Evolutionary conservation across 2,113 vertebrate genomes (phyloP).

Genomic region (Poicephalus gulielmi): DNA sequence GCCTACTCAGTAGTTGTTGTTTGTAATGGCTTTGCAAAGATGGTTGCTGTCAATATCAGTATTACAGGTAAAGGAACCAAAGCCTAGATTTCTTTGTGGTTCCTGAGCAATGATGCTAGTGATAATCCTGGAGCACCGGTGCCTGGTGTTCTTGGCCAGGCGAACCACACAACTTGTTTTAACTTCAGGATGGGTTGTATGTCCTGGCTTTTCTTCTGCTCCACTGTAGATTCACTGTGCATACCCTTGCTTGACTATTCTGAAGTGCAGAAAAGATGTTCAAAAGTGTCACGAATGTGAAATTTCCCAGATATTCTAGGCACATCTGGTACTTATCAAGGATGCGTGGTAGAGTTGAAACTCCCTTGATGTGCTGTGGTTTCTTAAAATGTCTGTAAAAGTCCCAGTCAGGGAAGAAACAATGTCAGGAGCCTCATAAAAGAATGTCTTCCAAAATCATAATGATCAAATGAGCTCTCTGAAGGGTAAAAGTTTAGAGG

Average conservation of each 20-base stretch:
- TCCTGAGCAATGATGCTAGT: not conserved
- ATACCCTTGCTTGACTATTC: not conserved
- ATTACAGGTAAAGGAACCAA: not conserved
- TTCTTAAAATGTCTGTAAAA: slow-evolving; percentile 16
- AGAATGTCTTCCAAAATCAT: not conserved
- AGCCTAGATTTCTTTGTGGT: not conserved
- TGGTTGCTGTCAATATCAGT: not conserved
- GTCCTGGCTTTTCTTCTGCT: not conserved
- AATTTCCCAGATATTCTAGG: not conserved
- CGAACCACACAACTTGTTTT: not conserved
- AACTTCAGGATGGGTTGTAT: not conserved
- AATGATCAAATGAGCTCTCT: not conserved
- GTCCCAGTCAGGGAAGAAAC: not conserved
- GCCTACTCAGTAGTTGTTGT: not conserved
- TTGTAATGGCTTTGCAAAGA: slow-evolving; percentile 3
- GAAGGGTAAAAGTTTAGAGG: not conserved
- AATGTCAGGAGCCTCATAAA: not conserved
- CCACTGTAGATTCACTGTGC: not conserved
- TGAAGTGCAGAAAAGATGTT: not conserved
- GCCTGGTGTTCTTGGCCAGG: not conserved
- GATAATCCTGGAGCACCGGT: not conserved
- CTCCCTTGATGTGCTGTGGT: not conserved
- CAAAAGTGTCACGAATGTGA: not conserved
- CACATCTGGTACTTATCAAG: not conserved
- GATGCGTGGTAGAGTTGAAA: not conserved